These are phyloP conservation scores for Meriones unguiculatus DNA, from an alignment of 2,113 vertebrate genomes.

Conservation along the genomic window DNA sequence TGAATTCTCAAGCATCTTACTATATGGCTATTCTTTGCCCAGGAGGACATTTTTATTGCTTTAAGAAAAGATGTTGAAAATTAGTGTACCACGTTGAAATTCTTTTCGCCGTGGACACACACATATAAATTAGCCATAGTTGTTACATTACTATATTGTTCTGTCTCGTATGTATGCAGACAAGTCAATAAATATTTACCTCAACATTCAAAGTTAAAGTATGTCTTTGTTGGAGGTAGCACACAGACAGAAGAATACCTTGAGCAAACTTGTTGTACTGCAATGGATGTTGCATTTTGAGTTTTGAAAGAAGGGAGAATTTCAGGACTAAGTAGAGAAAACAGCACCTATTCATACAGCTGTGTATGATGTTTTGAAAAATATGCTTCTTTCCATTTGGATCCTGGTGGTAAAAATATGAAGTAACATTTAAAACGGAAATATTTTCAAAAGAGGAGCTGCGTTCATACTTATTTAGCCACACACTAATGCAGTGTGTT, in stretches of 20 bases:
- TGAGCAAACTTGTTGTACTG: neutral
- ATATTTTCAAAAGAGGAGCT: neutral
- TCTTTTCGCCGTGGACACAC: neutral
- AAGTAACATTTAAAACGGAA: constrained; percentile 4
- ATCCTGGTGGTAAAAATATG: constrained; percentile 10
- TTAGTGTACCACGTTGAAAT: neutral
- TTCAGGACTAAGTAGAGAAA: neutral
- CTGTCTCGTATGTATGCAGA: neutral
- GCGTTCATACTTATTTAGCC: neutral
- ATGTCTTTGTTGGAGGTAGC: neutral
- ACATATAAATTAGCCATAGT: neutral
- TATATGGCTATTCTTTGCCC: neutral
- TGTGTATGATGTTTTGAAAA: neutral
- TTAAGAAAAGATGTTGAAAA: neutral
- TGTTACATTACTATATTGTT: neutral
- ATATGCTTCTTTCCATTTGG: neutral
- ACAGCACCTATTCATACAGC: neutral
- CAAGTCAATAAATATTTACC: neutral
- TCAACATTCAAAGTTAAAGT: neutral
- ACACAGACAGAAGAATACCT: neutral
- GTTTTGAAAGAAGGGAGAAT: neutral
- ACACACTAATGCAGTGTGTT: neutral
- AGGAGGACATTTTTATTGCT: neutral
- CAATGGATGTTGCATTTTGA: neutral
- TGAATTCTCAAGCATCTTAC: neutral